Conservation (phyloP, 2,888 invertebrate species). For the Cheilosia vernalis region DNA sequence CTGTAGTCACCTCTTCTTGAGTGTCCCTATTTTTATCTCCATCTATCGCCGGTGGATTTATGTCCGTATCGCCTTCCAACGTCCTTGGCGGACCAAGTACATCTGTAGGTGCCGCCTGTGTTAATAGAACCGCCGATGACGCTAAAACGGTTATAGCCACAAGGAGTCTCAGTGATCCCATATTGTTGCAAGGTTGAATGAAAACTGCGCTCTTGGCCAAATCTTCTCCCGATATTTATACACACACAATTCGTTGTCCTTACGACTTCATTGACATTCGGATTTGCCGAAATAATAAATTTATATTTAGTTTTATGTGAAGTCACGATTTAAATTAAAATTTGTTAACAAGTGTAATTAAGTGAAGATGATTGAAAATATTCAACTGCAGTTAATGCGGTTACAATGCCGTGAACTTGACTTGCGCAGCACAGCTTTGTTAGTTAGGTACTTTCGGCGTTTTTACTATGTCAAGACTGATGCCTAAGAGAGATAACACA, state of each 20-base stretch:
- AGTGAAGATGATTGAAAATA: slow-evolving; percentile 7
- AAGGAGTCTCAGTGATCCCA: slow-evolving; percentile 30
- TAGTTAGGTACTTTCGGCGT: slow-evolving; percentile 12
- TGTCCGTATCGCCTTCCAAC: slow-evolving; percentile 32
- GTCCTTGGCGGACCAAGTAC: slow-evolving; percentile 32
- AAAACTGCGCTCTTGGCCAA: slow-evolving; percentile 56
- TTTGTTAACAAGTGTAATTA: slow-evolving; percentile 9
- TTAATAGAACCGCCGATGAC: background rate
- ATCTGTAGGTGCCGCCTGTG: slow-evolving; percentile 53
- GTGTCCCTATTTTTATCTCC: background rate
- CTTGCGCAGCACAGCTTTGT: too few species aligned
- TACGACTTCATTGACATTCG: background rate
- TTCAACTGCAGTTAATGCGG: slow-evolving; percentile 5
- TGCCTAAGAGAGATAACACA: slow-evolving; percentile 32
- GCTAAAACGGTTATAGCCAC: slow-evolving; percentile 30
- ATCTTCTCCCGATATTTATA: slow-evolving; percentile 67
- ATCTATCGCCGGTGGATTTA: slow-evolving; percentile 3
- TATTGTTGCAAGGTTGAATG: slow-evolving; percentile 44
- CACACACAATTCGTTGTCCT: slow-evolving; percentile 37
- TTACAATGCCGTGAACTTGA: slow-evolving; percentile 36
- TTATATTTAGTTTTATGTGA: slow-evolving; percentile 43
- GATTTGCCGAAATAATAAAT: slow-evolving; percentile 24
- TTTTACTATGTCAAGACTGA: slow-evolving; percentile 39
- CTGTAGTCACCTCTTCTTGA: background rate
- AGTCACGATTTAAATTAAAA: slow-evolving; percentile 30